Evolutionary conservation across 2,888 invertebrate species (phyloP), one percentile per base, ranked within the genome.

Genomic region (Callinectes sapidus): DNA sequence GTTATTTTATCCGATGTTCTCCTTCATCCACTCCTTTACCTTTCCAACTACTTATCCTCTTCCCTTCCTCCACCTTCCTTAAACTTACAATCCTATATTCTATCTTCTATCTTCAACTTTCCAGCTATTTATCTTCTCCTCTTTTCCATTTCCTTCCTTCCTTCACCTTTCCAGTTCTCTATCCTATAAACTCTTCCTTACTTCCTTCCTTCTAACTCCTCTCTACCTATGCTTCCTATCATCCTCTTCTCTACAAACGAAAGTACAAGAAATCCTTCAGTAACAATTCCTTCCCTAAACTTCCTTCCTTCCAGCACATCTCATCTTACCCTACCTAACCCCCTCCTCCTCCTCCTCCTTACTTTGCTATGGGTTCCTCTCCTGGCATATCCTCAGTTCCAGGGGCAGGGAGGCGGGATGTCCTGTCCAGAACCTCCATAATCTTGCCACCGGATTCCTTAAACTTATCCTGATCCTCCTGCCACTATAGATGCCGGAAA

Each of bases 391-490:
- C 93, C 61, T 18, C 81, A n/a, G 61, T 55, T 3, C 90, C 93
- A 48, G 97, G 97, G 8, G 97, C 95, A 54, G 95, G 95, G 2
- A 96, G 95, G 16, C 90, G 92, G 2, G 95, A 95, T 93, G 95
- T 89, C 87, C 95, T 96, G 95, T 96, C 96, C 91, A 97, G 95
- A 5, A 97, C 96, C 94, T 97, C 96, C 94, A 97, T 95, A n/a
- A 98, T 95, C 96, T 96, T 93, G 96, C 96, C 95, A 96, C 98
- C 97, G 54, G 97, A 97, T 90, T 96, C 96, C 54, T 96, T 95
- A 88, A 98, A 96, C 94, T 97, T 96, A 0, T 96, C 96, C 55
- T 96, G 96, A 95, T 98, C 97, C 71, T 97, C 96, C 93, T 96
- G 96, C 98, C 98, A 98, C 96, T 98, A 94, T 92, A 95, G 95